Percentiles rank a stretch among this genome's conserved stretches.
Evolutionary conservation across 2,797 vertebrate species (phyloP).

Genomic region (Schizopygopsis pylzovi): DNA sequence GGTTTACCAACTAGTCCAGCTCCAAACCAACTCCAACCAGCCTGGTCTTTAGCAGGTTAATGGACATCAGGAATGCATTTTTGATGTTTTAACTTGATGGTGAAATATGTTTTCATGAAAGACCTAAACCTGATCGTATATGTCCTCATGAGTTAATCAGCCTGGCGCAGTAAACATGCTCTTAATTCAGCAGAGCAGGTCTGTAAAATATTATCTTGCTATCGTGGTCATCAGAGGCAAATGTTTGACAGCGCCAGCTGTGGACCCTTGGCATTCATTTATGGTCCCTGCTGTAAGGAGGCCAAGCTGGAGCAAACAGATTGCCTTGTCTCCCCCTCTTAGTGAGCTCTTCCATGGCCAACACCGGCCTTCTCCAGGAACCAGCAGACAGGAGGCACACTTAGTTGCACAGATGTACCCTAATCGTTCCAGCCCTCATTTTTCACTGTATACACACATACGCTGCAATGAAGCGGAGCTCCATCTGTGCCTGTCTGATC

Average conservation of each 20-base stretch:
- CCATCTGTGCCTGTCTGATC: conserved; percentile 55
- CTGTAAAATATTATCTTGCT: conserved; percentile 44
- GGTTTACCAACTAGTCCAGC: neutral
- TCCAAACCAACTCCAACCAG: neutral
- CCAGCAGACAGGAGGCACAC: conserved; percentile 71
- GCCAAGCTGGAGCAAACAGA: conserved; percentile 76
- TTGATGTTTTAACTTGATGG: neutral
- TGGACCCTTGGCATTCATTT: conserved; percentile 66
- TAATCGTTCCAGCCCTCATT: conserved; percentile 74
- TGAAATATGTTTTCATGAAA: neutral
- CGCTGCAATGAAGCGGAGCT: conserved; percentile 69
- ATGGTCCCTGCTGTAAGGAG: conserved; percentile 68
- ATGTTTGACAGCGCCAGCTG: conserved; percentile 58
- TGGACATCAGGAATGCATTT: neutral
- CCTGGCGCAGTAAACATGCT: neutral
- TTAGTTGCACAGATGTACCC: conserved; percentile 70
- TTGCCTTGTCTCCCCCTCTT: conserved; percentile 73
- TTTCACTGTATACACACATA: conserved; percentile 58
- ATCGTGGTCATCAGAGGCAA: conserved; percentile 40
- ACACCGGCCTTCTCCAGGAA: conserved; percentile 63
- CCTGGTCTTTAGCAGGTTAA: neutral
- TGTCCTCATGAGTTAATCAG: conserved; percentile 26
- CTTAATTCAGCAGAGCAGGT: conserved; percentile 24
- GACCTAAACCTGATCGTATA: neutral
- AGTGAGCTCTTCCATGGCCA: conserved; percentile 51